Evolutionary conservation across 2,888 invertebrate genomes (phyloP), one percentile per base, ranked within the genome.

Genomic region (Endotricha flammealis): DNA sequence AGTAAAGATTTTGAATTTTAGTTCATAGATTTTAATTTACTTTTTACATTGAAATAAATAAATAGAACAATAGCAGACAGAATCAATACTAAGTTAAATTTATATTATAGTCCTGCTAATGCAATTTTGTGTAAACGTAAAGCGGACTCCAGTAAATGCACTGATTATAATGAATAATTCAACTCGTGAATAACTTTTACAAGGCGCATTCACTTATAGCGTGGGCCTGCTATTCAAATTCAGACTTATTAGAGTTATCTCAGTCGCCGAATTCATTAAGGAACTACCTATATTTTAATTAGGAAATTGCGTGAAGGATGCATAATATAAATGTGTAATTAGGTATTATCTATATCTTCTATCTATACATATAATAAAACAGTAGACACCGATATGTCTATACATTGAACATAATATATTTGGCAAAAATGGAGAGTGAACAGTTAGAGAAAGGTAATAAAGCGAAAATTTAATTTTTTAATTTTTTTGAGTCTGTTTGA

Each of bases 141-240:
- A 68, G 62, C 68, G 64, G 64, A 50, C 55, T 57, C 48, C 27
- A 32, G 53, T 72, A 77, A 74, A 70, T 77, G 78, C 75, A 73
- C 65, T 77, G 75, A 78, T 79, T 77, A 78, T 70, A 74, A 80
- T 81, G 80, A 80, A 80, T 81, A 62, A 81, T 81, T 78, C 81
- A 81, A 69, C 52, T 44, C 36, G 70, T 62, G 65, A 70, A 70
- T 72, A 51, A 61, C 60, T 50, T 48, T 48, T 46, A 64, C 64
- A 53, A 44, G 56, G 54, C 35, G 32, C 33, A 39, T 38, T 39
- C 46, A 44, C 49, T 42, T 41, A 47, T 46, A 48, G 71, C 70
- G 70, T 72, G 64, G 66, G 71, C 39, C 44, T 44, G 43, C 53
- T 64, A 71, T 70, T 71, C 61, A 55, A 62, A 73, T 70, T 56